A percentile compares a stretch with the other conserved stretches of the same genome.
Evolutionary conservation across 2,113 vertebrate species (phyloP).

Genomic region (Nannospalax galili): DNA sequence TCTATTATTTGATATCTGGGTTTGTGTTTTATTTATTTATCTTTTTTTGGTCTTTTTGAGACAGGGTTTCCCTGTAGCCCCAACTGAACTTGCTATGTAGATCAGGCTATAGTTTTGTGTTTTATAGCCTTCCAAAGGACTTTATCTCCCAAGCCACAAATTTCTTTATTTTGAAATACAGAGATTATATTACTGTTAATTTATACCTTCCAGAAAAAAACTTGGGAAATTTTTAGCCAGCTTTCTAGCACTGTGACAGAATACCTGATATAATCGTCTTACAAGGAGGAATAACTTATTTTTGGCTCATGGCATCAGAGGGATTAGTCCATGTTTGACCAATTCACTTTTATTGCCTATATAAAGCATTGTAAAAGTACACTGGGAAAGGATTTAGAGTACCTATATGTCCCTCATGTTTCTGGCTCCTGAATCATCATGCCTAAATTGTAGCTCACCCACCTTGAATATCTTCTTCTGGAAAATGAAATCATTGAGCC

Average conservation of each 20-base stretch:
- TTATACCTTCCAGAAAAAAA: background rate
- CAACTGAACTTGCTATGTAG: too few species aligned
- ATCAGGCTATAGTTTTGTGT: background rate
- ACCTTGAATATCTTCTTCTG: background rate
- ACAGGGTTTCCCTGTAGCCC: too few species aligned
- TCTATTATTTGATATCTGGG: background rate
- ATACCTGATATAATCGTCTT: background rate
- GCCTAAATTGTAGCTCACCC: rapidly evolving
- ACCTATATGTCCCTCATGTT: background rate
- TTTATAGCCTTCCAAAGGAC: background rate
- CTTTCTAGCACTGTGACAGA: background rate
- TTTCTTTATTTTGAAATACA: background rate
- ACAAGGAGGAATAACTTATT: background rate
- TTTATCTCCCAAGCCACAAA: background rate
- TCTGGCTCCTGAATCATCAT: background rate
- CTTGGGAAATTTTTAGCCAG: background rate
- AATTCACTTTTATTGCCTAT: background rate
- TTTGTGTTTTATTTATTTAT: background rate
- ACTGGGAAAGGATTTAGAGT: background rate
- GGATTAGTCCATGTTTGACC: background rate
- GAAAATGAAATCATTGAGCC: background rate
- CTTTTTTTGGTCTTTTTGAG: too few species aligned
- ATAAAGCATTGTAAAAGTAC: too few species aligned
- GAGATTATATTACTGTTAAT: background rate
- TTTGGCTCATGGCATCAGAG: background rate